Base-by-base conservation (phyloP, 2,888 invertebrate genomes). In the Drosophila gaucha region DNA sequence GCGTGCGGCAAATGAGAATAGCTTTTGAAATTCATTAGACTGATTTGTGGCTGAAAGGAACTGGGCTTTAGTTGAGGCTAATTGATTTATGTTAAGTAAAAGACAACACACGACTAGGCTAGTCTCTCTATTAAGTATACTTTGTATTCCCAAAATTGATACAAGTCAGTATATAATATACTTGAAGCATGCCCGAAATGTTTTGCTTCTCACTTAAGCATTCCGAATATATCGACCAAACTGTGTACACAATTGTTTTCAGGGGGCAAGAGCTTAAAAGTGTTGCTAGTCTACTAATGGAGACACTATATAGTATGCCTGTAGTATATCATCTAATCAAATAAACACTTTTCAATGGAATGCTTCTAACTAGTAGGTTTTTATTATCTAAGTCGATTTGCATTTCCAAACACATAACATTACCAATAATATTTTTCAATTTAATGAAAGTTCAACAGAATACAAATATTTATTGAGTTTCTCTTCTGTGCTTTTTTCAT, bases 161-260 rank as follows among this genome's bases (percentile, higher is more conserved):
- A n/a, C 3, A 8, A 14, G 39, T 28, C 3, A 28, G 3, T 28
- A n/a, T 8, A 24, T 18, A 24, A 51, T 14, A 22, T n/a, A 39
- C 12, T 35, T 16, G 14, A 8, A 31, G 5, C 62, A 20, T 24
- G 22, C 10, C 31, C 3, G 12, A 30, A 63, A n/a, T 31, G 43
- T 9, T 31, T 12, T 18, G 24, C 16, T 2, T 24, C 16, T 16
- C 10, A 20, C 28, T 35, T 16, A 60, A 46, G 10, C 31, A 65
- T 56, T 56, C 36, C 22, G 14, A 35, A 47, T 43, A 47, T 72
- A 72, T 72, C 75, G 72, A 72, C 71, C 75, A 72, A 72, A 72
- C 75, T 50, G 54, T 30, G 5, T 33, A 2, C 5, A 14, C 12
- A 35, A 31, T 22, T 54, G 10, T 31, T 41, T 52, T 18, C 5